Evolutionary conservation across 1,140 invertebrate species (phyloP).

Genomic region (Micrasema minimum): DNA sequence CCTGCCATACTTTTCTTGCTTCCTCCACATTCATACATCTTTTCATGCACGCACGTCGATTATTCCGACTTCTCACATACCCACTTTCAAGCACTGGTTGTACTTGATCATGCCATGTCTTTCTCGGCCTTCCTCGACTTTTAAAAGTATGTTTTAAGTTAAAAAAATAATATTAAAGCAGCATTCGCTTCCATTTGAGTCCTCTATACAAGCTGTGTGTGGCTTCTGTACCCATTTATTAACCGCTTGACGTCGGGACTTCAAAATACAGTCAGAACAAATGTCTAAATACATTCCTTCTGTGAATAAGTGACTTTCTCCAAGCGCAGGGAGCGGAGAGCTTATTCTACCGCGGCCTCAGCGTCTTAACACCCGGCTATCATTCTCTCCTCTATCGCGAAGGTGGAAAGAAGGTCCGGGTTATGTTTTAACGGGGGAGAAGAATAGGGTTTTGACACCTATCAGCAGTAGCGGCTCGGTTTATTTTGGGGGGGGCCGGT

Average conservation of each 20-base stretch:
- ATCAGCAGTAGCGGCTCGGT: not conserved
- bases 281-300: conserved; percentile 47
- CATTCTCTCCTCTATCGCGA: too few relatives aligned
- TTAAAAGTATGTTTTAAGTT: too few relatives aligned
- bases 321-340: not conserved
- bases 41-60: too few relatives aligned
- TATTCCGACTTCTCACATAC: too few relatives aligned
- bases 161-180: conserved; percentile 12
- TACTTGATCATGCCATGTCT: too few relatives aligned
- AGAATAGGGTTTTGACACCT: conserved; percentile 27
- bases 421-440: conserved; percentile 1
- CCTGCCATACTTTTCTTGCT: too few relatives aligned
- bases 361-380: conserved; percentile 1
- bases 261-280: conserved; percentile 45
- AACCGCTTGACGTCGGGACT: conserved; percentile 35
- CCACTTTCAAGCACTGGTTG: too few relatives aligned
- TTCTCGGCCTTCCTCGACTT: too few relatives aligned
- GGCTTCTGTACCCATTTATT: conserved; percentile 39
- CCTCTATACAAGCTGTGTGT: conserved; percentile 36
- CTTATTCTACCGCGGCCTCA: conserved; percentile 3
- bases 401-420: not conserved
- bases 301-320: conserved; percentile 20
- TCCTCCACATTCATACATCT: too few relatives aligned
- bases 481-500: conserved; percentile 8
- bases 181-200: conserved; percentile 8